Evolutionary conservation across 92 coral and sea anemone genomes (phyloP), one percentile per base, ranked within the genome.

Genomic region (Epizoanthus rinbou): DNA sequence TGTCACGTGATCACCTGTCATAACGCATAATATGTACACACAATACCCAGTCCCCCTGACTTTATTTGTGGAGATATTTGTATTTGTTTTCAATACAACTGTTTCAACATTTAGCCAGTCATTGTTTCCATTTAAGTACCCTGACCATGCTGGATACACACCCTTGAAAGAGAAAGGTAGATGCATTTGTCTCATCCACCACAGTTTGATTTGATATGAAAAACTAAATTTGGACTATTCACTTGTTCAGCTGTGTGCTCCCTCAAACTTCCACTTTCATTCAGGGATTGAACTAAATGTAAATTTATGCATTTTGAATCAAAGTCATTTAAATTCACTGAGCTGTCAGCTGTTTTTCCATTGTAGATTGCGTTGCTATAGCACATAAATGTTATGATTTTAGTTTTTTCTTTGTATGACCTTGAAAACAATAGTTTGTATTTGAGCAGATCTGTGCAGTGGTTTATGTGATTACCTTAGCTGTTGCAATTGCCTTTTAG

Each of bases 191-290:
- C 39, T 50, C 54, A 11, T 15, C 16, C 16, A 9, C 54, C 54
- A 50, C 3, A 6, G 9, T 50, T 50, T 50, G 9, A 15, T 50
- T 50, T 50, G 54, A 10, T 50, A 43, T 43, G 47, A 41, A 10
- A 50, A 50, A 50, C 54, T 50, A 50, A 50, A 50, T 9, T 11
- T 50, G 15, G 54, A 50, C 8, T 50, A 50, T 50, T 50, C 54
- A 60, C 45, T 41, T 62, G 82, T 78, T 78, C 71, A 60, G 82
- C 82, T 60, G 71, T 60, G 82, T 78, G 82, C 82, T 78, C 82
- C 82, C 41, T 21, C 17, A 69, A 60, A 60, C 82, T 78, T 62
- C 82, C 71, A 78, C 62, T 78, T 78, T 62, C 60, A 78, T 78
- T 78, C 82, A 23, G 81, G 52, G 62, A 21, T 60, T n/a, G 52